A percentile compares a stretch with the other conserved stretches of the same genome.
These are phyloP conservation scores for Podarcis siculus DNA, from an alignment of 2,797 vertebrate species.

Conservation along the genomic window DNA sequence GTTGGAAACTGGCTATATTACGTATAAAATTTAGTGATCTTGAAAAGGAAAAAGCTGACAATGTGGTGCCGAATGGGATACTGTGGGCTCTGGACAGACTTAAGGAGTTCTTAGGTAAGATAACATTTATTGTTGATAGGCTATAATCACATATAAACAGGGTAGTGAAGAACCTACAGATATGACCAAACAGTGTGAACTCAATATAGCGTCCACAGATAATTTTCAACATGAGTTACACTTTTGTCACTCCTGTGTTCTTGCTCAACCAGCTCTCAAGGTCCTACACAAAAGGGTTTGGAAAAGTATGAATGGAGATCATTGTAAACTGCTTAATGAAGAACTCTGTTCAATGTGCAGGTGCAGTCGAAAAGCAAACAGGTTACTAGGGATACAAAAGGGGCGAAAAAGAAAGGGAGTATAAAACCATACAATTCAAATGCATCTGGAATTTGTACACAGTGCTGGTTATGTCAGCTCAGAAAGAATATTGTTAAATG, in stretches of 20 bases:
- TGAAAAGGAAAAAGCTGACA: neutral
- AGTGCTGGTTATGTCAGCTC: neutral
- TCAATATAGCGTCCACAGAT: neutral
- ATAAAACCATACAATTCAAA: neutral
- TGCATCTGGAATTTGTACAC: neutral
- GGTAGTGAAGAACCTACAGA: neutral
- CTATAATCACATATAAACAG: neutral
- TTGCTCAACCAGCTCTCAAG: slow-evolving; percentile 1
- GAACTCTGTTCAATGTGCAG: neutral
- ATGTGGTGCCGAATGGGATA: neutral
- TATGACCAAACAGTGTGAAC: neutral
- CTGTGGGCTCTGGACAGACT: neutral
- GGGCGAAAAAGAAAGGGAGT: neutral
- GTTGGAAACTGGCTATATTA: neutral
- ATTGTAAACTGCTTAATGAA: neutral
- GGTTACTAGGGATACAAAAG: neutral
- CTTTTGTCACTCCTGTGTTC: neutral
- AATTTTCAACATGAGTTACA: neutral
- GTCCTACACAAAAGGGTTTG: slow-evolving; percentile 5
- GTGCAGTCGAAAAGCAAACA: neutral
- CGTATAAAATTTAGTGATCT: no score
- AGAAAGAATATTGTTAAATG: neutral
- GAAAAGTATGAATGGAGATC: neutral
- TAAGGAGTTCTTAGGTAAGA: neutral
- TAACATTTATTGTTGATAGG: neutral